Conservation (phyloP, 2,113 vertebrate genomes). For the Nannospalax galili region DNA sequence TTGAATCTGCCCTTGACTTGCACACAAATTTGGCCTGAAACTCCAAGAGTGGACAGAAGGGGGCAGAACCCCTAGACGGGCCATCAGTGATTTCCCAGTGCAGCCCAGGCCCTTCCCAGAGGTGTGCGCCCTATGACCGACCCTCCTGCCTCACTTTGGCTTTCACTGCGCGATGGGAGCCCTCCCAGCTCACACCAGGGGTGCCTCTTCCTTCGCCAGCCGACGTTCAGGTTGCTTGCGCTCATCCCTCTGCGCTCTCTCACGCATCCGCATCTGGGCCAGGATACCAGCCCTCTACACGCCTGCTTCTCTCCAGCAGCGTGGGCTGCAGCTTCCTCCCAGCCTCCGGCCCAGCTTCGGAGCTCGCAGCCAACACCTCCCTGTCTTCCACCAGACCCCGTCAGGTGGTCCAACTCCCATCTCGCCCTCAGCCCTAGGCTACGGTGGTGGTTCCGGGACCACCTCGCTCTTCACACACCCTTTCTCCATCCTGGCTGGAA, state of each 20-base stretch:
- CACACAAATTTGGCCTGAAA: neutral
- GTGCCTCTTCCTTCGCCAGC: neutral
- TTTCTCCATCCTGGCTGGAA: neutral
- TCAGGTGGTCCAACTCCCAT: neutral
- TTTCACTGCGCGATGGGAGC: neutral
- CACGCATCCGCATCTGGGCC: neutral
- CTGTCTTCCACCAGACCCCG: slow-evolving; percentile 45
- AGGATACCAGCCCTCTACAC: neutral
- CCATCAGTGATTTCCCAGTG: neutral
- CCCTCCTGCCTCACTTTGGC: neutral
- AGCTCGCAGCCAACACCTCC: neutral
- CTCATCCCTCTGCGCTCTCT: neutral
- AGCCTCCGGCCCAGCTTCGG: neutral
- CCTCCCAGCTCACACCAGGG: neutral
- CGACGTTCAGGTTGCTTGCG: neutral
- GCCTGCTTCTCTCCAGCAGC: neutral
- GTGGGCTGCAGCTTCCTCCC: neutral
- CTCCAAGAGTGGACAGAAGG: neutral
- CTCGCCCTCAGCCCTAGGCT: neutral
- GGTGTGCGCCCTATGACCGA: neutral
- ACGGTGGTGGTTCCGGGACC: too few species aligned
- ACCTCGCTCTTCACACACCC: neutral
- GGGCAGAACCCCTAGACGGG: neutral
- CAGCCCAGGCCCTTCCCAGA: neutral
- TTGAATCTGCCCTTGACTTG: neutral